Base-by-base conservation (phyloP, 2,888 invertebrate species). In the Epistrophe eligans region DNA sequence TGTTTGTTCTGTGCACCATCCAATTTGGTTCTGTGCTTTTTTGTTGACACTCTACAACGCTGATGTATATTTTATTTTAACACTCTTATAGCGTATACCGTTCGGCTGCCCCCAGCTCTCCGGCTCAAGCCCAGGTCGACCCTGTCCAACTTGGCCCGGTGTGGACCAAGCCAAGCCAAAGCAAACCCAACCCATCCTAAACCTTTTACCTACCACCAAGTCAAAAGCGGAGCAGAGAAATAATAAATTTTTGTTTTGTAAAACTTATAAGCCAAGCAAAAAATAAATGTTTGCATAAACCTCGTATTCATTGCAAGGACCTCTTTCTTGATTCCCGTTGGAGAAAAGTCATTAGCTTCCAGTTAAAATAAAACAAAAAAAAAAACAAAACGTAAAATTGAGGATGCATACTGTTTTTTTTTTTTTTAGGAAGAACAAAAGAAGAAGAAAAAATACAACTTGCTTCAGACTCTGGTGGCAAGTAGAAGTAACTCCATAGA, bases 61-160 rank as follows among this genome's bases (percentile, higher is more conserved):
- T 71, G 70, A 70, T 62, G 77, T 40, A 77, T 77, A 77, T 77
- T 77, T 77, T 71, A 77, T 77, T 77, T 52, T 60, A 48, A 70
- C 70, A 60, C 58, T 70, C 48, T 62, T 71, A 24, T 24, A 24
- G 2, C 24, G 24, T 24, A 24, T 24, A 43, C 38, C 32, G 40
- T 66, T 45, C n/a, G 38, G 28, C 10, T 24, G 11, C 45, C 32
- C 32, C n/a, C 1, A 4, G 13, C 50, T 8, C 38, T 8, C 38
- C 58, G 2, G 17, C 11, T 13, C 17, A 40, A 11, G 60, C 38
- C 19, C 45, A 35, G n/a, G 28, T n/a, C 66, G 19, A 32, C 32
- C 66, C 35, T 50, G 19, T 62, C 62, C 40, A 40, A 62, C 24
- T 62, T 43, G 15, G 40, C 43, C 24, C 24, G 15, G 9, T 40